Evolutionary conservation across 2,113 vertebrate genomes (phyloP).

Genomic region (Apaloderma vittatum): DNA sequence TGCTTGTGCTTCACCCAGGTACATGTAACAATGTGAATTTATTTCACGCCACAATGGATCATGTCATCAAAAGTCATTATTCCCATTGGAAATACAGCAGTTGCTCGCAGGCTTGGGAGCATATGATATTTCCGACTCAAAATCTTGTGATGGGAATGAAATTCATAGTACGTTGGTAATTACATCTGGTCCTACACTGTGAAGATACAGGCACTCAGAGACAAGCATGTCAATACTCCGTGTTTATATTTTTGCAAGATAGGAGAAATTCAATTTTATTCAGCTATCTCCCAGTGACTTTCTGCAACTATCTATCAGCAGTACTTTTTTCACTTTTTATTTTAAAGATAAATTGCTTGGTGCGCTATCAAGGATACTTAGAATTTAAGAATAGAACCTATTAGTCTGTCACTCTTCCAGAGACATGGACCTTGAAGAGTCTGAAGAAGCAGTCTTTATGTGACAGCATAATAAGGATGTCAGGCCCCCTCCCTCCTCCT

Average conservation of each 20-base stretch:
- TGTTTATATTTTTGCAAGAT: constrained; percentile 45
- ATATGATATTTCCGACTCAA: not conserved
- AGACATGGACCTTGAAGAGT: constrained; percentile 74
- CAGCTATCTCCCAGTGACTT: constrained; percentile 21
- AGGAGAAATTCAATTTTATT: constrained; percentile 54
- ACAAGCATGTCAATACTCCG: not conserved
- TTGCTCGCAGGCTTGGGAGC: not conserved
- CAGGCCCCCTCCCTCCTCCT: constrained; percentile 38
- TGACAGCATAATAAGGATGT: constrained; percentile 81
- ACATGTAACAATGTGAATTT: not conserved
- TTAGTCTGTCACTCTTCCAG: constrained; percentile 78
- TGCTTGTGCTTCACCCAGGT: not conserved
- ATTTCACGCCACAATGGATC: constrained; percentile 49
- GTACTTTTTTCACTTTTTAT: constrained; percentile 61
- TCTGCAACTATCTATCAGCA: constrained; percentile 26
- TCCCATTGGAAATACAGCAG: not conserved
- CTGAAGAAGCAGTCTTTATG: constrained; percentile 64
- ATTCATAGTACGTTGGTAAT: constrained; percentile 39
- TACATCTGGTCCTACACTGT: constrained; percentile 15
- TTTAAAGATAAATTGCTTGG: constrained; percentile 74
- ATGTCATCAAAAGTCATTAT: not conserved
- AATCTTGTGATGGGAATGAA: constrained; percentile 24
- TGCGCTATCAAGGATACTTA: constrained; percentile 72
- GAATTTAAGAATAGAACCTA: constrained; percentile 77
- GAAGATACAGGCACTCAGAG: constrained; percentile 34